Base-by-base conservation (phyloP, 2,888 invertebrate species). In the Pseudanteris insignis region DNA sequence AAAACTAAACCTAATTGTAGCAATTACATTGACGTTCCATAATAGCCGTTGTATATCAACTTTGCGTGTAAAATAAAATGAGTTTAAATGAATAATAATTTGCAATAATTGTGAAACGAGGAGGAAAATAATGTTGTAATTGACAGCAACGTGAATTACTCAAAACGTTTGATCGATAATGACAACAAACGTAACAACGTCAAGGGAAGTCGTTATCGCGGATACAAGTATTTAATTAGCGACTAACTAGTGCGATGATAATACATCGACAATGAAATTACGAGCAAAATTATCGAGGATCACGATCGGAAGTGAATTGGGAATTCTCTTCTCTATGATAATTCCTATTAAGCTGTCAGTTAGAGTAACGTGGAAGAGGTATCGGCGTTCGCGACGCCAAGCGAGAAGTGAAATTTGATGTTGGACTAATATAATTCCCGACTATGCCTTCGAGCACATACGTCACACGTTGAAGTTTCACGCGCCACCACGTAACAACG, bases 221-320 rank as follows among this genome's bases (percentile, higher is more conserved):
- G 70, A 72, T 44, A 15, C 71, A 73, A 71, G 71, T 73, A 74
- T 76, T 75, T 72, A 75, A 76, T 76, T 74, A 74, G 67, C 68
- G 47, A 65, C 64, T 64, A 67, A 68, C 70, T 65, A 65, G 63
- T 65, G 64, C 64, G 69, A 53, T 47, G 59, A 68, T 69, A 70
- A 73, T 72, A 72, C 71, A 64, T 54, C 67, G 74, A 60, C 72
- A 72, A 75, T 76, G 70, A 71, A 73, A 75, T 75, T 75, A 76
- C 71, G 71, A 67, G 30, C 57, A 65, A 72, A 73, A 76, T 75
- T 75, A 75, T 75, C 74, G 70, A 65, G 65, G 67, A 70, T 66
- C 62, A 63, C 65, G 63, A 66, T 66, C 60, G 61, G 60, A 65
- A 63, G 64, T 53, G 58, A 60, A 55, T 59, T 55, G 57, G 58